phyloP scores from a whole-genome alignment of 2,113 vertebrate genomes.

The Oreochromis aureus region DNA sequence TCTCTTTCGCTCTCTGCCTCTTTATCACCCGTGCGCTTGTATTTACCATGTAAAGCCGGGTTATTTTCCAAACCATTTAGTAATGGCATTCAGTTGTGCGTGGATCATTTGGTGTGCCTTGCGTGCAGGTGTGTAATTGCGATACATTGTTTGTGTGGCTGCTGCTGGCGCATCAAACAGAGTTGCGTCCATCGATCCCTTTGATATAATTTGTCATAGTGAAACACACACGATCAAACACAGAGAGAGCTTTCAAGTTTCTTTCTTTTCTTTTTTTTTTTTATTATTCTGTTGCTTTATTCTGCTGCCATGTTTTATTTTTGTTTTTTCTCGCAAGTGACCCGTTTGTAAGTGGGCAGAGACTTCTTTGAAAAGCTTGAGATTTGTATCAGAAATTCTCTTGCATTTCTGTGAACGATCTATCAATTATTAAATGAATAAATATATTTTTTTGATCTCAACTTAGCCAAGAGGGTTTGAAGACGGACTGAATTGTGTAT shows the following conservation, averaged over 20 bases:
- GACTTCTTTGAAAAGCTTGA: background rate
- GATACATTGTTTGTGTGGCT: slow-evolving; percentile 27
- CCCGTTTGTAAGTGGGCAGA: background rate
- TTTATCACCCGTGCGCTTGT: background rate
- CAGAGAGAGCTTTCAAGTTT: background rate
- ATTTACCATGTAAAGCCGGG: slow-evolving; percentile 11
- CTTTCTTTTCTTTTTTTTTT: background rate
- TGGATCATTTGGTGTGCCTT: slow-evolving; percentile 60
- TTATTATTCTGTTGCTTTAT: background rate
- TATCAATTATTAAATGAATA: background rate
- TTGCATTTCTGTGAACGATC: background rate
- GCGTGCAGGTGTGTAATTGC: slow-evolving; percentile 66
- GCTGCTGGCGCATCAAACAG: slow-evolving; percentile 30
- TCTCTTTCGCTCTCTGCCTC: background rate
- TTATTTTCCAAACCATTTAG: slow-evolving; percentile 68
- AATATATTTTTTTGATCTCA: background rate
- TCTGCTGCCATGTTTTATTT: background rate
- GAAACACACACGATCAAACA: slow-evolving; percentile 4
- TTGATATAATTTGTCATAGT: slow-evolving; percentile 20
- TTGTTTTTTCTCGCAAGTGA: background rate
- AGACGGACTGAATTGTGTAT: background rate
- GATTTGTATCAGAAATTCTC: background rate
- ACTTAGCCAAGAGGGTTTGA: background rate
- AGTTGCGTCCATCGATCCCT: slow-evolving; percentile 29
- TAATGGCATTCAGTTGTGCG: slow-evolving; percentile 16